Base-by-base conservation (phyloP, 1,140 invertebrate species). In the Trachymyrmex cornetzi region DNA sequence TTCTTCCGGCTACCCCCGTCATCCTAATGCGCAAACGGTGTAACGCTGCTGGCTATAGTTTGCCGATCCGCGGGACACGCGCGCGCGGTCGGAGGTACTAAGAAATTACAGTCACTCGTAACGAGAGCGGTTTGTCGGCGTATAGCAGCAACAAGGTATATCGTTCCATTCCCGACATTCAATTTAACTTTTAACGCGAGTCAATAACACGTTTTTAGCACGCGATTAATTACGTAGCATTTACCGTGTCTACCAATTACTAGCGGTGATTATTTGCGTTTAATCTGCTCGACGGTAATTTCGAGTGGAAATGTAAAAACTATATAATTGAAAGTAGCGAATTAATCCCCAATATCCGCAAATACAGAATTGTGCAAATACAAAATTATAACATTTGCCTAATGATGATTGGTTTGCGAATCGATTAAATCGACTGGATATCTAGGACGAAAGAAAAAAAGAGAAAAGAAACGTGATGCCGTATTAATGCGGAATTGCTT, bases 311-410 rank as follows among this genome's bases (percentile, higher is more conserved):
- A 53, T 84, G 80, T 84, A 84, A 84, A 84, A 84, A 84, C 80
- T 84, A 84, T 84, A 84, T 84, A 84, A 84, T 84, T 84, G 80
- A 84, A 84, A 84, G 80, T 84, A 84, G 69, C 69, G 48, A 61
- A 84, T 84, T 84, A 84, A 84, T 84, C 69, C 55, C n/a, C 57
- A 69, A 75, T 75, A 84, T 75, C 80, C 69, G 69, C 80, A 84
- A 82, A 72, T 34, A 50, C 19, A 34, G 38, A 63, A 72, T 75
- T 48, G 44, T 61, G 69, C 50, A 84, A 74, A 84, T 48, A 84
- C 69, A 24, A 75, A 84, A 84, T 75, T 74, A 74, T 84, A 84
- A 75, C 69, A 27, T 75, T 48, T 44, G 38, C 69, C 69, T 84
- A 84, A 84, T 84, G 80, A 84, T 84, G 80, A 84, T 84, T 84